Percentiles rank a stretch among this genome's conserved stretches.
Evolutionary conservation across 2,113 vertebrate species (phyloP).

Genomic region (Cacatua alba): DNA sequence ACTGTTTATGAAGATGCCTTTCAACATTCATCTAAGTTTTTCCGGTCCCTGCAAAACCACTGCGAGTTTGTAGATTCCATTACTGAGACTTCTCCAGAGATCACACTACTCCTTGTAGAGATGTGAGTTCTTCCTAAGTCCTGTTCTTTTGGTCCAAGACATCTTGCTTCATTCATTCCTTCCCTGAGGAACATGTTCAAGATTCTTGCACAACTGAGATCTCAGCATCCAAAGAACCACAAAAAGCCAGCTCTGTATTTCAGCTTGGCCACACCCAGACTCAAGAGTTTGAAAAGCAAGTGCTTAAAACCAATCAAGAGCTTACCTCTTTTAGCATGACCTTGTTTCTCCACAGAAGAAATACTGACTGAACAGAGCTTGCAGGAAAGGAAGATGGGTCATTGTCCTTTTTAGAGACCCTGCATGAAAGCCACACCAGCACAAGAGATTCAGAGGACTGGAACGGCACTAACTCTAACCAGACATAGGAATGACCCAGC

Average conservation of each 20-base stretch:
- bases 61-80: not conserved
- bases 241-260: conserved; percentile 13
- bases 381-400: not conserved
- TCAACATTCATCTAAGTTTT: conserved; percentile 3
- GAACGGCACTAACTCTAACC: not conserved
- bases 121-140: not conserved
- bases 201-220: conserved; percentile 46
- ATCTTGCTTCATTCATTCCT: conserved; percentile 41
- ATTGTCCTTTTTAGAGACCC: not conserved
- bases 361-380: not conserved
- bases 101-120: not conserved
- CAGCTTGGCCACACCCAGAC: not conserved
- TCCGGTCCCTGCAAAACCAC: not conserved
- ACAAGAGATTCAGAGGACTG: not conserved
- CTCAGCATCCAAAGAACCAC: conserved; percentile 17
- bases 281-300: conserved; percentile 10
- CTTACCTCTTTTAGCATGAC: not conserved
- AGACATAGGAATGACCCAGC: not conserved
- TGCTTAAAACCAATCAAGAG: not conserved
- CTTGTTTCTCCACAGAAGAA: not conserved
- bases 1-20: not conserved
- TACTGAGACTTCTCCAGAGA: not conserved
- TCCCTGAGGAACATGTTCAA: conserved; percentile 27
- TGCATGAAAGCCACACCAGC: not conserved
- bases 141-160: not conserved